Evolutionary conservation across 1,140 invertebrate genomes (phyloP), one percentile per base, ranked within the genome.

Genomic region (Magallana angulata): DNA sequence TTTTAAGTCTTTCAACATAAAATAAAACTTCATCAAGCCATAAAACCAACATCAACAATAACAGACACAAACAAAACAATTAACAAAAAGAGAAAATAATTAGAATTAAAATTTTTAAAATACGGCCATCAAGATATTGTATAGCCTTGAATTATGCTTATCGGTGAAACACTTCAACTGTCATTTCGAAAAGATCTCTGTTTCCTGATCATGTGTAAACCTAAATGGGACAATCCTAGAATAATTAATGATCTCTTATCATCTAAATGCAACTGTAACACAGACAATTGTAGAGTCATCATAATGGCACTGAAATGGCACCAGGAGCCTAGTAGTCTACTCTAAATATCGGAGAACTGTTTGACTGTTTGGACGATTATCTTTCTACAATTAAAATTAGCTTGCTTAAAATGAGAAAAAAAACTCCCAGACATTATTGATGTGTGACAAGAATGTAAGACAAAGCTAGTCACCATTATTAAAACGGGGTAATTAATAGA

Each of bases 231-330:
- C 60, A 62, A 62, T 16, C n/a, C n/a, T n/a, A 12, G n/a, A n/a
- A 62, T 62, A 62, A 62, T 62, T 16, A 12, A 62, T 62, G 60
- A 62, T 62, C n/a, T 62, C 60, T 62, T 62, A 62, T 62, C 60
- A 62, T 16, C 60, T 11, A 7, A 62, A 62, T 62, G 60, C 60
- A 62, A 5, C 12, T 62, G 60, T 62, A 62, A 62, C n/a, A n/a
- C n/a, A 62, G 24, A 24, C 12, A 11, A 7, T 16, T 12, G 14
- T 16, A 16, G 60, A 16, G 11, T n/a, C 60, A 6, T 12, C 60
- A 6, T 16, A 11, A 62, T 62, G 60, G n/a, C 60, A 62, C 0
- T 12, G 60, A 6, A 62, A n/a, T 12, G 60, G 9, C 14, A 16
- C 5, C 0, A n/a, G 60, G 14, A 62, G 60, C 5, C 60, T 9